Evolutionary conservation across 2,113 vertebrate genomes (phyloP).

Genomic region (Tenrec ecaudatus): DNA sequence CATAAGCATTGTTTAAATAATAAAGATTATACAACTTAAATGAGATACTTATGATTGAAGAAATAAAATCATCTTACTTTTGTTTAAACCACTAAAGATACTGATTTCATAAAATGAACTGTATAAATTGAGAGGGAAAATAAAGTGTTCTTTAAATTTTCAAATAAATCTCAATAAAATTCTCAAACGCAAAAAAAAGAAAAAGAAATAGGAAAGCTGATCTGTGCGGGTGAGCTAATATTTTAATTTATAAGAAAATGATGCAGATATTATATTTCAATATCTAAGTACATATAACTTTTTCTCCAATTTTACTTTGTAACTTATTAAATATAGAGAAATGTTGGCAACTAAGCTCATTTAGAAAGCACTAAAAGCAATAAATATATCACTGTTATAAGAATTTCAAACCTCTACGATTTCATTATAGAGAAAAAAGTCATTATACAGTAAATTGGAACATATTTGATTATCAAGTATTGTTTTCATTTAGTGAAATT

Average conservation of each 20-base stretch:
- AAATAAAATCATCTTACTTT: background rate
- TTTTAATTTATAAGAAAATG: background rate
- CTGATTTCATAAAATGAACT: too few species aligned
- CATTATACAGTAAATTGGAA: background rate
- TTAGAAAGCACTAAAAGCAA: background rate
- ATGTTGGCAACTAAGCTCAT: background rate
- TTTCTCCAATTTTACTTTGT: background rate
- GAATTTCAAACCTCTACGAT: background rate
- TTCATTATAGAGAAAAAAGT: background rate
- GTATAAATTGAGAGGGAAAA: background rate
- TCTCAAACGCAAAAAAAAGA: too few species aligned
- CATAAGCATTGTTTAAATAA: background rate
- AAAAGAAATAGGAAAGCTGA: background rate
- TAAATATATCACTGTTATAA: background rate
- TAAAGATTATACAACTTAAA: background rate
- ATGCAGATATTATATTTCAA: background rate
- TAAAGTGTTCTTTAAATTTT: background rate
- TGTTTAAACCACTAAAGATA: background rate
- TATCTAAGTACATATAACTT: background rate
- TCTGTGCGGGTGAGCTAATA: background rate
- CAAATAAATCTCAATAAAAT: background rate
- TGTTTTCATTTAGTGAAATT: slow-evolving; percentile 11
- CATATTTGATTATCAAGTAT: background rate
- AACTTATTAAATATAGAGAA: slow-evolving; percentile 21
- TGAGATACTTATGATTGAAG: background rate